Percentiles rank a stretch among this genome's conserved stretches.
phyloP scores from a whole-genome alignment of 1,140 invertebrate species.

The Magallana ariakensis region DNA sequence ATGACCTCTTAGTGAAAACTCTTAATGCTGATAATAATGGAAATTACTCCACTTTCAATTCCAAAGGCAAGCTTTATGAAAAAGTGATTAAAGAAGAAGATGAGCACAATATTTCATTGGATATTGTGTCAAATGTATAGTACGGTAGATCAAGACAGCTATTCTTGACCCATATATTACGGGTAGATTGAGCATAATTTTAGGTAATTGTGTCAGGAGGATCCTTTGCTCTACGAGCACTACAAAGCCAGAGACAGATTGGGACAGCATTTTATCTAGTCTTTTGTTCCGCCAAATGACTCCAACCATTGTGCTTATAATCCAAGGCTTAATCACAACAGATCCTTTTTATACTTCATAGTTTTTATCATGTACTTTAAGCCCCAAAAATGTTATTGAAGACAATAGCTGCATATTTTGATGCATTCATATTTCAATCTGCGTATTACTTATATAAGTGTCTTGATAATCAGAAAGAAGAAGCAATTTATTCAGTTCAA shows the following conservation, averaged over 20 bases:
- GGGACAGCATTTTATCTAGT: neutral
- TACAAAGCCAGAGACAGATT: neutral
- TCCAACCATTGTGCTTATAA: neutral
- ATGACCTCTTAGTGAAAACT: conserved; percentile 64
- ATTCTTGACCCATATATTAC: conserved; percentile 15
- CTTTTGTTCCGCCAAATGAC: neutral
- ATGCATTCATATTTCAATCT: neutral
- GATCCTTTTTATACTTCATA: neutral
- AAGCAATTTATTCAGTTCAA: too few species aligned
- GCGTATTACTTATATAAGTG: neutral
- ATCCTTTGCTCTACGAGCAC: neutral
- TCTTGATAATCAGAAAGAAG: neutral
- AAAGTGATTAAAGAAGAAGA: conserved; percentile 57
- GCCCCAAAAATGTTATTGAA: neutral
- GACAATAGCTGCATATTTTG: neutral
- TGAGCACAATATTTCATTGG: conserved; percentile 56
- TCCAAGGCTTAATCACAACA: conserved; percentile 12
- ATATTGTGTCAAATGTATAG: conserved; percentile 45
- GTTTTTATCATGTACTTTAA: conserved; percentile 13
- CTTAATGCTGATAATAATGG: conserved; percentile 55
- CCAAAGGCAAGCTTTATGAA: conserved; percentile 37
- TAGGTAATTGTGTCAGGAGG: neutral
- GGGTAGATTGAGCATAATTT: conserved; percentile 3
- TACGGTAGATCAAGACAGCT: neutral
- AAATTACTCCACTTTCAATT: conserved; percentile 44